A percentile compares a stretch with the other conserved stretches of the same genome.
Evolutionary conservation across 2,113 vertebrate species (phyloP).

Genomic region (Rhipidura dahli): DNA sequence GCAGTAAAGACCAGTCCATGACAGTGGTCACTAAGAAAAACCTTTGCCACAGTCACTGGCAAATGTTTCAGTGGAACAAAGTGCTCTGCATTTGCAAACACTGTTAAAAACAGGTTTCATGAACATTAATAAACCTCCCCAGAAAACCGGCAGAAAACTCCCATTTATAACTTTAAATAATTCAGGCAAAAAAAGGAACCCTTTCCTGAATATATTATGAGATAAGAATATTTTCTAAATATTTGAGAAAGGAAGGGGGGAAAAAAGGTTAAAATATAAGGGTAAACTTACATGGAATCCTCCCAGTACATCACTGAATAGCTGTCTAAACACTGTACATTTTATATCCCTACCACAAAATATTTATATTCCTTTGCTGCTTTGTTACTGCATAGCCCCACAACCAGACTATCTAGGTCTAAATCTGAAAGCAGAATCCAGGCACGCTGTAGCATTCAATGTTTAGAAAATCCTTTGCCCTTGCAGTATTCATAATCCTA

Average conservation of each 20-base stretch:
- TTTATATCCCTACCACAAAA: neutral
- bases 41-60: neutral
- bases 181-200: neutral
- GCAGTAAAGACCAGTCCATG: neutral
- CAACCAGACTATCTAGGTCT: neutral
- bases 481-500: neutral
- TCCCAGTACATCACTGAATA: neutral
- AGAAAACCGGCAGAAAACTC: neutral
- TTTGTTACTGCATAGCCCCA: neutral
- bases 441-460: neutral
- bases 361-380: neutral
- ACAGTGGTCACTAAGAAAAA: neutral
- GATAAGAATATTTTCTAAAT: neutral
- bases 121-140: neutral
- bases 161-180: neutral
- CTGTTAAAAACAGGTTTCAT: neutral
- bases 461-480: neutral
- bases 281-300: neutral
- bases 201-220: neutral
- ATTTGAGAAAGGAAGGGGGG: neutral
- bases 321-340: neutral
- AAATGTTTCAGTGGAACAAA: neutral
- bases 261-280: neutral
- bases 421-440: neutral
- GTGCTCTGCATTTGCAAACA: neutral